A percentile compares a stretch with the other conserved stretches of the same genome.
Evolutionary conservation across 1,140 invertebrate genomes (phyloP).

Genomic region (Sarcophaga peregrina): DNA sequence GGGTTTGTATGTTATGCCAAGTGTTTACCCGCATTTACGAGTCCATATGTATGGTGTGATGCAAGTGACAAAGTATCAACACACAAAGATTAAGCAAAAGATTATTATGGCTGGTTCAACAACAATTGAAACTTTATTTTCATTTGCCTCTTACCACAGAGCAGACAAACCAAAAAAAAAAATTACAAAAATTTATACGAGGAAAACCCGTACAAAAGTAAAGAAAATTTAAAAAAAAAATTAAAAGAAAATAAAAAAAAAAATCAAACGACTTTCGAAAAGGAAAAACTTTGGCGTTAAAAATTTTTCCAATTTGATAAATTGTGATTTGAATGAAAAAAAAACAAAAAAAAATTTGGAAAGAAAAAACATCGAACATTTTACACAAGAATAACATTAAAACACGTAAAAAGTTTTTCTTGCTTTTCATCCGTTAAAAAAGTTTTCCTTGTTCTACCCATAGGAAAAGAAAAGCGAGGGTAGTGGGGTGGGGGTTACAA

Average conservation of each 20-base stretch:
- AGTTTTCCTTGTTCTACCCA: neutral
- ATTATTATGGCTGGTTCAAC: slow-evolving; percentile 39
- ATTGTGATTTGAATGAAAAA: slow-evolving; percentile 29
- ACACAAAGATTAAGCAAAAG: slow-evolving; percentile 39
- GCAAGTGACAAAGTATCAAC: slow-evolving; percentile 23
- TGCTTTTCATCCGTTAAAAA: neutral
- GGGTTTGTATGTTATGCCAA: too few species aligned
- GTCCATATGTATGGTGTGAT: neutral
- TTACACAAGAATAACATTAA: neutral
- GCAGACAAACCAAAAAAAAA: neutral
- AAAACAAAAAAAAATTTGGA: neutral
- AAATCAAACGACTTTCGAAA: slow-evolving; percentile 1
- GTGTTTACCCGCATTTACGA: slow-evolving; percentile 8
- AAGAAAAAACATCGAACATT: neutral
- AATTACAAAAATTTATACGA: too few species aligned
- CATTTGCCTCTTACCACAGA: neutral
- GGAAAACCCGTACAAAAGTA: neutral
- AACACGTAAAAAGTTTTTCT: neutral
- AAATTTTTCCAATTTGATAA: slow-evolving; percentile 36
- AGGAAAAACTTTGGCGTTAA: slow-evolving; percentile 33
- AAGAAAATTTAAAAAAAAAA: neutral
- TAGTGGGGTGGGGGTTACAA: neutral
- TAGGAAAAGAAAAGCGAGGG: too few species aligned
- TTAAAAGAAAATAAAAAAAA: neutral
- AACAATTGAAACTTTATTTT: slow-evolving; percentile 37